These are phyloP conservation scores for Varecia variegata DNA, from an alignment of 2,797 vertebrate genomes.

Conservation along the genomic window DNA sequence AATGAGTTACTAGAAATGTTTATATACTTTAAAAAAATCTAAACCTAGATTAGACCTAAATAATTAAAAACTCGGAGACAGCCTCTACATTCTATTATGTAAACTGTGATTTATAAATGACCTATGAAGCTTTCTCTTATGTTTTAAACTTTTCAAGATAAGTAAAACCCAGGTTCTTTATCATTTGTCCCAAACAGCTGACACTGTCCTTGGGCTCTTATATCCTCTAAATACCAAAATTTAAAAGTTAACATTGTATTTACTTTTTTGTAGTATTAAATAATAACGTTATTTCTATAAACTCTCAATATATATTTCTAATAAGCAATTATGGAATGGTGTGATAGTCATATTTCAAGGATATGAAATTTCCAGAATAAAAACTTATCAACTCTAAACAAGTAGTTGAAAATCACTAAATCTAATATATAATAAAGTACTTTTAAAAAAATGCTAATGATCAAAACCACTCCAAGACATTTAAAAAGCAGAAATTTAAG, in stretches of 20 bases:
- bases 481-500: background rate
- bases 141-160: background rate
- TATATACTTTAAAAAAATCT: background rate
- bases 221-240: background rate
- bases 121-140: background rate
- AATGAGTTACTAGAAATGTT: background rate
- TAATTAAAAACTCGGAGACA: constrained; percentile 24
- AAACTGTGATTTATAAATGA: constrained; percentile 27
- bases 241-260: background rate
- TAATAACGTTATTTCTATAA: constrained; percentile 3
- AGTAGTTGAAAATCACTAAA: background rate
- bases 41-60: constrained; percentile 27
- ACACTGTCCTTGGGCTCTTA: background rate
- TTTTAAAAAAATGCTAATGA: background rate
- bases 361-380: constrained; percentile 11
- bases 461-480: constrained; percentile 2
- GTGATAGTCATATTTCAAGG: constrained; percentile 18
- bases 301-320: background rate
- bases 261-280: constrained; percentile 18
- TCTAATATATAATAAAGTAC: background rate
- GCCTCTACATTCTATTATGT: background rate
- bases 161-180: constrained; percentile 6
- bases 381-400: background rate
- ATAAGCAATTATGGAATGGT: background rate
- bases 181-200: background rate